Base-by-base conservation (phyloP, 2,888 invertebrate genomes). In the Acleris literana region DNA sequence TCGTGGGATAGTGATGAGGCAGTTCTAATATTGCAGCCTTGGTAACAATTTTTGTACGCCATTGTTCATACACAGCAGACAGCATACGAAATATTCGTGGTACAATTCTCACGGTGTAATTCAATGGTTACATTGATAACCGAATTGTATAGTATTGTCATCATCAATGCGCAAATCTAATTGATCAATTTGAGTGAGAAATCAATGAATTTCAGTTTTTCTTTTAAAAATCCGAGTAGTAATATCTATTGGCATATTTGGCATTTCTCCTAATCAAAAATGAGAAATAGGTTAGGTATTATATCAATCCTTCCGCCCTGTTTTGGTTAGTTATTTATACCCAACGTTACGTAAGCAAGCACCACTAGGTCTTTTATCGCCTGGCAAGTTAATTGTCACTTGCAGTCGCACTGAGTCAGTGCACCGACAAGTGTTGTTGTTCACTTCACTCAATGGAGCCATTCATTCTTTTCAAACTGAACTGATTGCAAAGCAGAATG, bases 391-490 rank as follows among this genome's bases (percentile, higher is more conserved):
- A 59, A 59, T 64, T 59, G 53, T 54, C 48, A 64, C 53, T 59
- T 59, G 53, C 53, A 53, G 64, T 17, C 39, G 39, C 54, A 46
- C 20, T 52, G 51, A 52, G 20, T 57, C 63, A 52, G 44, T 63
- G 52, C 22, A 63, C 16, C 57, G 57, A 55, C 55, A 63, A 63
- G 56, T 63, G 55, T 53, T 61, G 54, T 54, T 62, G 33, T 54
- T 52, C 57, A 52, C 29, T 57, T 57, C 64, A 20, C 46, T 64
- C 52, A 64, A 58, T 64, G 58, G 64, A 64, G 65, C 61, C 77
- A 78, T 78, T 77, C 79, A 78, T 77, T 70, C 74, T 76, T 78
- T 77, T 66, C 71, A 72, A 69, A 72, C 69, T 44, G 58, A 58
- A 64, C 5, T 53, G 57, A 64, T 57, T 57, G 49, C 48, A 48